Base-by-base conservation (phyloP, 2,888 invertebrate species). In the Hylaea fasciaria region DNA sequence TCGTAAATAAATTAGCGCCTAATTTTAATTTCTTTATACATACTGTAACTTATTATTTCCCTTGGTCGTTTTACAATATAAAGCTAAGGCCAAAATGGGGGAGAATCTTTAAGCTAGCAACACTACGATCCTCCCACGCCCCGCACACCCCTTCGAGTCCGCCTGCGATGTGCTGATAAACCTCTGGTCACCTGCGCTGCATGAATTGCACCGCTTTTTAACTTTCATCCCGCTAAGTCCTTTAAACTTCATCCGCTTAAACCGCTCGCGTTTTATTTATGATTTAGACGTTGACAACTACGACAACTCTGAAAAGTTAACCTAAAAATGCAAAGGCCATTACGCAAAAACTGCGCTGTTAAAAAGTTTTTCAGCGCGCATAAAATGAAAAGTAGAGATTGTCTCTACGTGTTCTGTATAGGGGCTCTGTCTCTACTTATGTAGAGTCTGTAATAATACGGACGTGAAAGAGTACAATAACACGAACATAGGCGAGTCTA, bases 171-270 rank as follows among this genome's bases (percentile, higher is more conserved):
- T 77, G 74, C 87, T 86, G 92, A 91, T 92, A 92, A 91, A 88
- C 82, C 86, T 71, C 83, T 84, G 89, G 88, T 91, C 92, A 91
- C 92, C 91, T 91, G 92, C 86, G 81, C 87, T 87, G 90, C 91
- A 90, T 89, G 87, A 88, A 89, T 86, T 88, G 89, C 87, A 88
- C 80, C 86, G 89, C 91, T 91, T 91, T 92, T 91, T 91, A 91
- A 90, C 90, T 89, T 86, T 86, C 84, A 86, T 83, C 84, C 83
- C 80, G 76, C 85, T 86, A 86, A 88, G 84, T 86, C 86, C 84
- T 84, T 83, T 86, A 87, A 90, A 90, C 86, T 90, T 89, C 82
- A 85, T 85, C 87, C 87, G 83, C 84, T 83, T 86, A 83, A 82
- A 86, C 76, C 83, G 81, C 77, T 80, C 81, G 79, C 83, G 78